Evolutionary conservation across 2,888 invertebrate species (phyloP).

Genomic region (Syrista parreyssii): DNA sequence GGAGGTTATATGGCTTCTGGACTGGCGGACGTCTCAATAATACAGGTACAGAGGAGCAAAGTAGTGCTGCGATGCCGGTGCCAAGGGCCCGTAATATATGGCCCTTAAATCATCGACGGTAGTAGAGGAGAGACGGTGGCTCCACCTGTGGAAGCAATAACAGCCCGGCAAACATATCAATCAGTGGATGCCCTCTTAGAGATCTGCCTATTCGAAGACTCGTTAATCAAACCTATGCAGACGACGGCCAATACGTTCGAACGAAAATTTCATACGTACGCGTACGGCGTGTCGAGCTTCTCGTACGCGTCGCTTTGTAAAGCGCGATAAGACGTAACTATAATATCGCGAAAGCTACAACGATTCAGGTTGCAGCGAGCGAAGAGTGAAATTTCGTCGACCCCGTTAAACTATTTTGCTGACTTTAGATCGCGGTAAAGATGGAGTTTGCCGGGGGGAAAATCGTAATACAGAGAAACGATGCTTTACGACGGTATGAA

Average conservation of each 20-base stretch:
- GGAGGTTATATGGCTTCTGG: conserved; percentile 10
- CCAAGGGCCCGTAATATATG: conserved; percentile 64
- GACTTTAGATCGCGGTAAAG: no score
- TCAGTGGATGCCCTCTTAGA: conserved; percentile 50
- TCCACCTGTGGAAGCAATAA: conserved; percentile 55
- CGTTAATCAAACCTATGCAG: conserved; percentile 46
- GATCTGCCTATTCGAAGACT: conserved; percentile 51
- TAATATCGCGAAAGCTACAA: no score
- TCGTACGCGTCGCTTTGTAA: fast-evolving
- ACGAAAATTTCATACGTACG: background rate
- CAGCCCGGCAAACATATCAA: conserved; percentile 64
- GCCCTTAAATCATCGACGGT: conserved; percentile 63
- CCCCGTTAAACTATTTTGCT: no score
- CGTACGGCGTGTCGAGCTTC: background rate
- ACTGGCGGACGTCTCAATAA: conserved; percentile 55
- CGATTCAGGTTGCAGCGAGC: no score
- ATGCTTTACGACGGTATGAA: background rate
- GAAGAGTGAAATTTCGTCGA: no score
- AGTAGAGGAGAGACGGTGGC: conserved; percentile 51
- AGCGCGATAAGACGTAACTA: background rate
- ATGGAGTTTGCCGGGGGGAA: no score
- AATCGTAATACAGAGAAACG: background rate
- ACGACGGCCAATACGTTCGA: background rate
- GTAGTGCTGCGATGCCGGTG: conserved; percentile 42
- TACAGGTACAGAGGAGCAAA: conserved; percentile 45